These are phyloP conservation scores for Gastracanthus pulcherrimus DNA, from an alignment of 2,888 invertebrate species.

Conservation along the genomic window DNA sequence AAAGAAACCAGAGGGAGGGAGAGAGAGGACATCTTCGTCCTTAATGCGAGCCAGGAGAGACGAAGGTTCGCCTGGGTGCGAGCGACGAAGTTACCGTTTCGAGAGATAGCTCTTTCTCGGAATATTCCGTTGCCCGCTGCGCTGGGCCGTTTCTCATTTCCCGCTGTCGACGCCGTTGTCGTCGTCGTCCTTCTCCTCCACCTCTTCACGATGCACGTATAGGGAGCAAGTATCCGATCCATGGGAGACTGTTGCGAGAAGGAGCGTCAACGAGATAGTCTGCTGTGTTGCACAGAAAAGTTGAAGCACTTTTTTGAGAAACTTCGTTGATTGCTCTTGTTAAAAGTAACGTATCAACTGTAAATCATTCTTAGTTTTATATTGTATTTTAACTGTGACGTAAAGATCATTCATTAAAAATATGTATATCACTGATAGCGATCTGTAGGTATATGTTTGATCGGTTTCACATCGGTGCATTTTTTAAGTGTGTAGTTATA, in stretches of 20 bases:
- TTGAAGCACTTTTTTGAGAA: not conserved
- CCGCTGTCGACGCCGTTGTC: conserved; percentile 22
- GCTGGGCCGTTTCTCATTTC: conserved; percentile 46
- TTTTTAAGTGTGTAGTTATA: not conserved
- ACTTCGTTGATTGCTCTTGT: too few relatives aligned
- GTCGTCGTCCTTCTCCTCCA: not conserved
- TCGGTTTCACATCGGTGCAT: not conserved
- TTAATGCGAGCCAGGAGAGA: conserved; percentile 10
- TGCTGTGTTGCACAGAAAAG: too few relatives aligned
- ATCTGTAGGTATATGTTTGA: not conserved
- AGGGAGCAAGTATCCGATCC: too few relatives aligned
- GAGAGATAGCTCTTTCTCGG: conserved; percentile 23
- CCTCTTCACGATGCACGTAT: too few relatives aligned
- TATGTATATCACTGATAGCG: too few relatives aligned
- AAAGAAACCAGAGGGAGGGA: not conserved
- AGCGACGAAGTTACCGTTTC: conserved; percentile 13
- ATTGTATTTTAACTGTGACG: too few relatives aligned
- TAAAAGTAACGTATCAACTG: too few relatives aligned
- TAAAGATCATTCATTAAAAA: too few relatives aligned
- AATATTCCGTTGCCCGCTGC: conserved; percentile 24
- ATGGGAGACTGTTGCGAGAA: too few relatives aligned
- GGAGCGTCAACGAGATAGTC: too few relatives aligned
- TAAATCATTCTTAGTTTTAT: too few relatives aligned
- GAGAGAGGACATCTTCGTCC: not conserved
- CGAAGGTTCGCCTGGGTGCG: not conserved